Base-by-base conservation (phyloP, 2,113 vertebrate species). In the Carettochelys insculpta region DNA sequence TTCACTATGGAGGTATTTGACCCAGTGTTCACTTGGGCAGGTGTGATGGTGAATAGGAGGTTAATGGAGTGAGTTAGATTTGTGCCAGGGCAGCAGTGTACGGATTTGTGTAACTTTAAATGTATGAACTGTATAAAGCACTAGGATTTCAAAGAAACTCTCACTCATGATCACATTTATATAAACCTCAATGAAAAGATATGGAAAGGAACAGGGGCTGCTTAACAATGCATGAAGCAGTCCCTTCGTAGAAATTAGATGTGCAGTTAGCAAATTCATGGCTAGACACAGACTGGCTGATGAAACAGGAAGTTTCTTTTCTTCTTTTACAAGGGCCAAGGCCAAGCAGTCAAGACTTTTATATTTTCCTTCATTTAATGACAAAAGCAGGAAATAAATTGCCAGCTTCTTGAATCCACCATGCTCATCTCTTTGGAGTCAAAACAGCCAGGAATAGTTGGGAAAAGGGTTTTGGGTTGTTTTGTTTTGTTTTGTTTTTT, bases 211-310 rank as follows among this genome's bases (percentile, higher is more conserved):
- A 61, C 31, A n/a, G 58, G 45, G 47, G 29, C n/a, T 29, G 8
- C 50, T 52, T 27, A 41, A 41, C 22, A 31, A 53, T 80, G 38
- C 80, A 94, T 12, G 86, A 88, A 92, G 87, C 2, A 4, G 77
- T 92, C 89, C 65, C 81, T 53, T 58, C 80, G 78, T 89, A 90
- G 92, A 92, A 89, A 89, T 92, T 80, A 90, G 83, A 90, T n/a
- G 82, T 90, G 93, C 85, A 83, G 90, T 93, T 0, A 29, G 94
- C 79, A 84, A 81, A 71, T 89, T 87, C 81, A 43, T 31, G 61
- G 54, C 92, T 58, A 89, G 78, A 92, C 87, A 92, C 92, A 92
- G 90, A 73, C 68, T 38, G 80, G 51, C 31, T 48, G 47, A 77
- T 71, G 85, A 89, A 87, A 84, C 52, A 89, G 89, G 90, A 71